phyloP scores from a whole-genome alignment of 2,888 invertebrate species.

The Epirrhoe alternata region DNA sequence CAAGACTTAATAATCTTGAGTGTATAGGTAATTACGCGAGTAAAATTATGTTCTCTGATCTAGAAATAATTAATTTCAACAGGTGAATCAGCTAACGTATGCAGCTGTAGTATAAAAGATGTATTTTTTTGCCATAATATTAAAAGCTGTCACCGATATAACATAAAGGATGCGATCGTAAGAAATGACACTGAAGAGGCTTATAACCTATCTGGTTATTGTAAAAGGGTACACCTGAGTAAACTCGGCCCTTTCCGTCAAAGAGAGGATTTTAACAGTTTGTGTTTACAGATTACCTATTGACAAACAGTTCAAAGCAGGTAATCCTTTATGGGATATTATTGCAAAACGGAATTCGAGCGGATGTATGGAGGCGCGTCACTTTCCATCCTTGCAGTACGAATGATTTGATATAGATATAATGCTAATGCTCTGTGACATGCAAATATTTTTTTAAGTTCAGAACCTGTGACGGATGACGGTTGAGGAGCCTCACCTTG shows the following conservation, averaged over 20 bases:
- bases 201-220: constrained; percentile 60
- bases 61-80: constrained; percentile 32
- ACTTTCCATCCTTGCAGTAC: constrained; percentile 5
- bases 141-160: constrained; percentile 52
- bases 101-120: constrained; percentile 33
- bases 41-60: constrained; percentile 26
- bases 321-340: constrained; percentile 70
- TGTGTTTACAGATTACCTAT: constrained; percentile 79
- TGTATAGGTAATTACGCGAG: constrained; percentile 28
- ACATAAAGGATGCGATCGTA: constrained; percentile 45
- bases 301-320: constrained; percentile 78
- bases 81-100: constrained; percentile 26
- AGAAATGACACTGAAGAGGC: constrained; percentile 62
- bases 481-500: too few relatives aligned
- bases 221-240: constrained; percentile 73
- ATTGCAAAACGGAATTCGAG: constrained; percentile 52
- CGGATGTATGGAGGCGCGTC: constrained; percentile 57
- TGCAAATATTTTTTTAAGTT: too few relatives aligned
- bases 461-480: too few relatives aligned
- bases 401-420: background rate
- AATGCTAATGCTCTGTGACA: too few relatives aligned
- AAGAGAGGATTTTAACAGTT: constrained; percentile 82
- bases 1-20: constrained; percentile 17
- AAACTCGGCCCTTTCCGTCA: constrained; percentile 71
- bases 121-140: constrained; percentile 46